phyloP scores from a whole-genome alignment of 2,888 invertebrate species.

The Pogonocherus hispidulus region DNA sequence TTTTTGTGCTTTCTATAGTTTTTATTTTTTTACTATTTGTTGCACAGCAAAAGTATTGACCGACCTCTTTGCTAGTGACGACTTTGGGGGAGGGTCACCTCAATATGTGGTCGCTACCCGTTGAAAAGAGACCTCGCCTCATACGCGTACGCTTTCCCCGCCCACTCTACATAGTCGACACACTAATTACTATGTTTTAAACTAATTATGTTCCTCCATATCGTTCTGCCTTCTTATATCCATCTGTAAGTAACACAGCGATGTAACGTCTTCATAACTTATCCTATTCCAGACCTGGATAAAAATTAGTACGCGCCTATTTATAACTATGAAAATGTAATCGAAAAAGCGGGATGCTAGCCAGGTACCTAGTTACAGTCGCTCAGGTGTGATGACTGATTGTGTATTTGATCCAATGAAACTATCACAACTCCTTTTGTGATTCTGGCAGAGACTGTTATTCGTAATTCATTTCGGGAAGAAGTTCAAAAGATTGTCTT shows the following conservation, averaged over 20 bases:
- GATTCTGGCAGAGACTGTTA: no score
- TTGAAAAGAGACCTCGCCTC: not conserved
- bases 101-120: not conserved
- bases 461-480: no score
- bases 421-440: no score
- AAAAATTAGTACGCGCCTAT: not conserved
- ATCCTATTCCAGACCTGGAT: not conserved
- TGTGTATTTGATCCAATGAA: no score
- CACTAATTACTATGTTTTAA: slow-evolving; percentile 8
- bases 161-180: slow-evolving; percentile 11
- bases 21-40: no score
- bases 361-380: not conserved
- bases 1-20: no score
- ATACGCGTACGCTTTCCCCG: not conserved
- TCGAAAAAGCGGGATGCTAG: not conserved
- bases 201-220: slow-evolving; percentile 10
- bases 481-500: no score
- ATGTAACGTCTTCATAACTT: not conserved
- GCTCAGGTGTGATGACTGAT: not conserved
- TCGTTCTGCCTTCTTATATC: slow-evolving; percentile 4
- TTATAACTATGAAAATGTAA: not conserved
- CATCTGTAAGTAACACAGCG: not conserved
- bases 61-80: no score
- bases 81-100: no score
- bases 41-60: no score